Evolutionary conservation across 2,113 vertebrate genomes (phyloP).

Genomic region (Triplophysa tibetana): DNA sequence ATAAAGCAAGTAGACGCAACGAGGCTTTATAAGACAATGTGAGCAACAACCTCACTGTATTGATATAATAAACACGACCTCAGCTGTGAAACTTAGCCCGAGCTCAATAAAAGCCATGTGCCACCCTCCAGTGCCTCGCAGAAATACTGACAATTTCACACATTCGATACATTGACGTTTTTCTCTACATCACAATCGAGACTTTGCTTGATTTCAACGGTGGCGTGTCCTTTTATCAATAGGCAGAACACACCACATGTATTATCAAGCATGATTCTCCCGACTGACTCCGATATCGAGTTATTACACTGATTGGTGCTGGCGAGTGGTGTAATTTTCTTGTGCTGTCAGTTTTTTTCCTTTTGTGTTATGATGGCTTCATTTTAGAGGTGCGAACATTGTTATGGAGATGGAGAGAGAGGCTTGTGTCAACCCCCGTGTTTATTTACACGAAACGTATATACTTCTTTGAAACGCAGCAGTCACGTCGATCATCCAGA

Average conservation of each 20-base stretch:
- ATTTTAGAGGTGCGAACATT: conserved; percentile 12
- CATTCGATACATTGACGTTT: conserved; percentile 26
- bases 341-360: conserved; percentile 29
- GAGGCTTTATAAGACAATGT: not conserved
- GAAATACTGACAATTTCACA: conserved; percentile 9
- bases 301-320: conserved; percentile 36
- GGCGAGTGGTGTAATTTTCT: conserved; percentile 26
- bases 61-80: not conserved
- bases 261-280: conserved; percentile 29
- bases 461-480: not conserved
- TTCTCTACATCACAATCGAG: conserved; percentile 14
- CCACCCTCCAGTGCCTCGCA: not conserved
- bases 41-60: not conserved
- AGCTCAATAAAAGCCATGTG: conserved; percentile 4
- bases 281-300: not conserved
- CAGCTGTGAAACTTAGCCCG: conserved; percentile 10
- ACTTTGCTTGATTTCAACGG: conserved; percentile 10
- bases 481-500: not conserved
- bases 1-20: not conserved
- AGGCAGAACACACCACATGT: conserved; percentile 7
- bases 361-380: conserved; percentile 21
- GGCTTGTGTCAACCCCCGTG: not conserved
- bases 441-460: conserved; percentile 3
- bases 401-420: conserved; percentile 23
- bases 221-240: conserved; percentile 6